These are phyloP conservation scores for Chaetodon auriga DNA, from an alignment of 2,113 vertebrate genomes.

Conservation along the genomic window DNA sequence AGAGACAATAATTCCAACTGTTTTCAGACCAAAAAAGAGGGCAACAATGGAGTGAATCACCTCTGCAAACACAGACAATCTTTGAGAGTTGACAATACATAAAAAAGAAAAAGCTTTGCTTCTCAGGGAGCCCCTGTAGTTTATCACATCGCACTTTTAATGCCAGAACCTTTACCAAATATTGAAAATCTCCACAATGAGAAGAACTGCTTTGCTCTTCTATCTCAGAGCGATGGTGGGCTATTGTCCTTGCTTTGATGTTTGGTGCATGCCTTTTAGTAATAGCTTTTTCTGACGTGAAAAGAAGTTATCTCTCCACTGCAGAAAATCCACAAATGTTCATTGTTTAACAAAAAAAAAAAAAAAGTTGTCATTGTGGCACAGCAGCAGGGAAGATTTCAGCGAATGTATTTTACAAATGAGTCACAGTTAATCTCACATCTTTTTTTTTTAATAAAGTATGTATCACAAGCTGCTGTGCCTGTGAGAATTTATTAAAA, in stretches of 20 bases:
- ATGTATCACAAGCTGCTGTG: neutral
- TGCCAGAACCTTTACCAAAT: constrained; percentile 13
- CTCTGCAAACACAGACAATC: neutral
- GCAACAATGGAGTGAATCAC: neutral
- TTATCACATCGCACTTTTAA: constrained; percentile 14
- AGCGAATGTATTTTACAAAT: constrained; percentile 8
- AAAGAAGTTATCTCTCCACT: constrained; percentile 39
- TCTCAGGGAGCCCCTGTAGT: neutral
- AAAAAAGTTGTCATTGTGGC: neutral
- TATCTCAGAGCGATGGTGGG: neutral
- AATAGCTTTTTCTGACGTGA: constrained; percentile 39
- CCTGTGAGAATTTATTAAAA: neutral
- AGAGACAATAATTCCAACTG: neutral
- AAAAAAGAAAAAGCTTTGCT: neutral
- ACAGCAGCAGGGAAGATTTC: constrained; percentile 7
- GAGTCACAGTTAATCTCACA: neutral
- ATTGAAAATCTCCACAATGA: constrained; percentile 23
- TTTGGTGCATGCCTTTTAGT: constrained; percentile 20
- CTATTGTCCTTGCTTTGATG: constrained; percentile 36
- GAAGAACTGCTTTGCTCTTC: constrained; percentile 8
- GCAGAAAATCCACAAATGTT: constrained; percentile 33
- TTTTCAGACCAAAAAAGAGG: neutral
- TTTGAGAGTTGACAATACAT: neutral
- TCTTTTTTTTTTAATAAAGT: neutral
- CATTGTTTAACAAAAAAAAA: neutral